Percentiles rank a stretch among this genome's conserved stretches.
Conservation (phyloP, 2,113 vertebrate species). For the Tragelaphus imberbis region DNA sequence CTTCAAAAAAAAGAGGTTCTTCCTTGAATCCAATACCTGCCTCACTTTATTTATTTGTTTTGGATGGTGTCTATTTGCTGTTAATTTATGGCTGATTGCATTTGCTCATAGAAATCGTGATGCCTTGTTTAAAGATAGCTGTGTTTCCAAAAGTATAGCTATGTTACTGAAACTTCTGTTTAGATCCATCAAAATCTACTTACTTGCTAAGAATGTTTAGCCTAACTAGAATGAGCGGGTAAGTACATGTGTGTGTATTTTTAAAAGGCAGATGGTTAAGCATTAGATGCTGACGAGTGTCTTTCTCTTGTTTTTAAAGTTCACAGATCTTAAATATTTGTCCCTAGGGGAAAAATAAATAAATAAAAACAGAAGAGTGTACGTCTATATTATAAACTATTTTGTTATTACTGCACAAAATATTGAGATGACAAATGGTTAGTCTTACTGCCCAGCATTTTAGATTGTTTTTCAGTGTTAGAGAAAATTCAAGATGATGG, state of each 20-base stretch:
- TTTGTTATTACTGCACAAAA: slow-evolving; percentile 36
- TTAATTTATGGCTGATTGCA: slow-evolving; percentile 34
- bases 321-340: slow-evolving; percentile 53
- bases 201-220: slow-evolving; percentile 56
- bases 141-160: slow-evolving; percentile 48
- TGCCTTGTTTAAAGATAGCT: slow-evolving; percentile 52
- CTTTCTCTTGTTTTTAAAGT: slow-evolving; percentile 56
- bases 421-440: neutral
- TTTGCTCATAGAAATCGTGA: neutral
- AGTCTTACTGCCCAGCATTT: neutral
- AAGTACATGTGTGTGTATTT: neutral
- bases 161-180: slow-evolving; percentile 53
- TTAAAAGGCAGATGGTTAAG: slow-evolving; percentile 54
- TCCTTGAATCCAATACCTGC: slow-evolving; percentile 48
- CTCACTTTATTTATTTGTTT: slow-evolving; percentile 44
- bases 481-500: slow-evolving; percentile 31
- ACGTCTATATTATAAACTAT: slow-evolving; percentile 1
- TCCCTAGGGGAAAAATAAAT: slow-evolving; percentile 21
- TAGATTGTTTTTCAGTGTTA: slow-evolving; percentile 23
- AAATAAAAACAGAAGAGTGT: slow-evolving; percentile 47
- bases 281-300: slow-evolving; percentile 44
- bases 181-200: slow-evolving; percentile 42
- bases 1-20: slow-evolving; percentile 55
- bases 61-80: slow-evolving; percentile 13
- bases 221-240: slow-evolving; percentile 8